Base-by-base conservation (phyloP, 2,797 vertebrate genomes). In the Chelon auratus region DNA sequence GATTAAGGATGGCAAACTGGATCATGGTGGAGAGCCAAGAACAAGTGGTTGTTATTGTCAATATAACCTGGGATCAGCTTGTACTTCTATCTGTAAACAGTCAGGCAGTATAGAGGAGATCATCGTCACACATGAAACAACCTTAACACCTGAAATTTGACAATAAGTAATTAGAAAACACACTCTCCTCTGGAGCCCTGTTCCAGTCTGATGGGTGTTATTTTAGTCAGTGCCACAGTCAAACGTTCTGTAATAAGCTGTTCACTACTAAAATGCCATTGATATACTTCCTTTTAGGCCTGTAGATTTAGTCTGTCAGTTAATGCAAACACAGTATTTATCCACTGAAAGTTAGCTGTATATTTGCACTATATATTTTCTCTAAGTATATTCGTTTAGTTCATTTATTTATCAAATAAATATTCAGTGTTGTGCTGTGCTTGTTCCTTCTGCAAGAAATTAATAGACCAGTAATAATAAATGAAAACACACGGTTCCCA, bases 101-200 rank as follows among this genome's bases (percentile, higher is more conserved):
- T 70, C 52, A 66, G 20, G 53, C 65, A 15, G 13, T 10, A 37
- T 58, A 52, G 37, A 60, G 39, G 43, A 61, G 65, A 67, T 36
- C 0, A 10, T 59, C 42, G 11, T 62, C 4, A 20, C 50, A 67
- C 18, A 55, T 30, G 52, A 60, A 68, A 57, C 6, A 1, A 40
- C 52, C 14, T 15, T 22, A 69, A 69, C 61, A 67, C 57, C n/a
- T 47, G 52, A 68, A 58, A 68, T 51, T 33, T 73, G 65, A 68
- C 52, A 62, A 58, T 67, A 12, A 71, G 66, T 68, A 48, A 81
- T 74, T 50, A 61, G 39, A 72, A 66, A 66, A 60, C 55, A 60
- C 55, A 59, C 51, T 40, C 52, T 76, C 55, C 2, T 5, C 53
- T 20, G 18, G 40, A 24, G 55, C 37, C 2, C 17, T 1, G 0